Evolutionary conservation across 2,797 vertebrate genomes (phyloP).

Genomic region (Acanthurus tractus): DNA sequence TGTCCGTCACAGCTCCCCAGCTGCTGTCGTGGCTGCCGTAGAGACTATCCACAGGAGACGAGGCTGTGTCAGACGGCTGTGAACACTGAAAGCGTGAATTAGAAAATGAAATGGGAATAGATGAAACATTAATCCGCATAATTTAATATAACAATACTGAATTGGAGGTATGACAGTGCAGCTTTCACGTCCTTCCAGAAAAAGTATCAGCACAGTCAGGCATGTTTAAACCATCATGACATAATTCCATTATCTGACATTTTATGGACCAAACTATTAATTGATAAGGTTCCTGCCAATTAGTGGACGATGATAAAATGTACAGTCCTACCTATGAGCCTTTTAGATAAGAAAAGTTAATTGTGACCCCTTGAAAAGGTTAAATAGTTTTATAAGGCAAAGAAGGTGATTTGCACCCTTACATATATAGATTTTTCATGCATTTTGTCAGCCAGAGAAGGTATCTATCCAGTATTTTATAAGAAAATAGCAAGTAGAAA

Average conservation of each 20-base stretch:
- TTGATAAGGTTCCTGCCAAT: not conserved
- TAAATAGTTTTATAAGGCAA: not conserved
- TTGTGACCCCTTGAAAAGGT: not conserved
- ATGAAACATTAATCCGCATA: not conserved
- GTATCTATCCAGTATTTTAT: not conserved
- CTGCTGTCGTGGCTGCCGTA: conserved; percentile 34
- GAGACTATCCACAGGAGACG: conserved; percentile 6
- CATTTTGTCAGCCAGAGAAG: not conserved
- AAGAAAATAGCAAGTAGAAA: not conserved
- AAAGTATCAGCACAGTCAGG: not conserved
- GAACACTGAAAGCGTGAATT: not conserved
- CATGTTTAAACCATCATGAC: not conserved
- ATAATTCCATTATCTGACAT: no score
- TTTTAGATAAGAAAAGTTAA: not conserved
- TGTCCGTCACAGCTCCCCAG: conserved; percentile 13
- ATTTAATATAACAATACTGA: not conserved
- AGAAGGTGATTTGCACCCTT: not conserved
- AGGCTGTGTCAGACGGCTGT: conserved; percentile 4
- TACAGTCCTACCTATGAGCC: no score
- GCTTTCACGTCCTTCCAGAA: not conserved
- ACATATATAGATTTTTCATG: not conserved
- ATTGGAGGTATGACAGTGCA: not conserved
- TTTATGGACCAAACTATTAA: not conserved
- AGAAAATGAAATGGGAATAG: not conserved
- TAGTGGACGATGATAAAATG: no score